These are phyloP conservation scores for Rhopalosiphum nymphaeae DNA, from an alignment of 2,888 invertebrate genomes.

Conservation along the genomic window DNA sequence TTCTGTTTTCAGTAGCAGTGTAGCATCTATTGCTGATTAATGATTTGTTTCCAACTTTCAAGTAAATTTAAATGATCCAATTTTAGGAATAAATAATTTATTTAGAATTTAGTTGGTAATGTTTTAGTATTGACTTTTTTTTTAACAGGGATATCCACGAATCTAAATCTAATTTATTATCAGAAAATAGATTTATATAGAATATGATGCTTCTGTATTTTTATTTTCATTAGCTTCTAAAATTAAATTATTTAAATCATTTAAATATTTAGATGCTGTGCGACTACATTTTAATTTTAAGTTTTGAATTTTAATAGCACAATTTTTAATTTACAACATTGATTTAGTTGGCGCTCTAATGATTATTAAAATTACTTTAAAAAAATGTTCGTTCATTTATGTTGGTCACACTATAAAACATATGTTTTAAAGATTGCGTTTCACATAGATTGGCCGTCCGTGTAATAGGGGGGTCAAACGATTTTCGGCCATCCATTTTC, in stretches of 20 bases:
- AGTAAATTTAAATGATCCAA: not conserved
- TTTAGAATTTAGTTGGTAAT: not conserved
- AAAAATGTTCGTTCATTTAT: not conserved
- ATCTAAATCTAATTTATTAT: not conserved
- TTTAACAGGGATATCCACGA: not conserved
- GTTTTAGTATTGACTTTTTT: not conserved
- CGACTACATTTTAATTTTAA: not conserved
- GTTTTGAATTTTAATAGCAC: not conserved
- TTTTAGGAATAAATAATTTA: not conserved
- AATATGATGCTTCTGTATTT: not conserved
- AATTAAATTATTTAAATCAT: not conserved
- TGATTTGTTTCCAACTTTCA: not conserved
- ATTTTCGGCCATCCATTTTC: conserved; percentile 59
- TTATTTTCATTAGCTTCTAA: not conserved
- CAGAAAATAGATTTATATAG: not conserved
- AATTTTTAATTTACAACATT: not conserved
- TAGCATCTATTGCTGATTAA: not conserved
- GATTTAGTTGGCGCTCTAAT: not conserved
- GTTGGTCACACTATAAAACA: conserved; percentile 46
- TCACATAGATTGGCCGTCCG: conserved; percentile 34
- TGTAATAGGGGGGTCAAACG: conserved; percentile 27
- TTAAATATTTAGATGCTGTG: not conserved
- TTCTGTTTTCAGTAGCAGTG: not conserved
- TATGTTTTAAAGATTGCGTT: conserved; percentile 49
- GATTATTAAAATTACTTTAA: not conserved